phyloP scores from a whole-genome alignment of 2,113 vertebrate species.

The Pungitius pungitius region DNA sequence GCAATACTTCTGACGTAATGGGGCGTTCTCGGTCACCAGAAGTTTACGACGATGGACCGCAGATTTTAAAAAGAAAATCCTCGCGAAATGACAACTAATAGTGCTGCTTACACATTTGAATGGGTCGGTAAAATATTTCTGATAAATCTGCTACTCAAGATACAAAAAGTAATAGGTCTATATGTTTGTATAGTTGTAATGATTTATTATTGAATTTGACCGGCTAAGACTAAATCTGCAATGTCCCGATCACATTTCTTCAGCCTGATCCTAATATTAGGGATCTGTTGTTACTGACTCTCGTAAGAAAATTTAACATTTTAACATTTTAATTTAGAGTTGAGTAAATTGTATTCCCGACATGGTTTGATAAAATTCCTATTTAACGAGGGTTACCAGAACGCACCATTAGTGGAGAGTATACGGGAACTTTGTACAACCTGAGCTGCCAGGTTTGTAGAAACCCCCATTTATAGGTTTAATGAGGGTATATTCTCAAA shows the following conservation, averaged over 20 bases:
- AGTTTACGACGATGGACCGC: not conserved
- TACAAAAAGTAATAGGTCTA: not conserved
- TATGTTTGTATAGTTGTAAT: not conserved
- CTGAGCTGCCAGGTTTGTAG: conserved; percentile 58
- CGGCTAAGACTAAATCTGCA: not conserved
- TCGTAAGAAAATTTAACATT: not conserved
- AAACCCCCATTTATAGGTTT: conserved; percentile 15
- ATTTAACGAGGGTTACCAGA: not conserved
- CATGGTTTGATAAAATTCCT: not conserved
- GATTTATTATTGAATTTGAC: not conserved
- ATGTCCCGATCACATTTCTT: not conserved
- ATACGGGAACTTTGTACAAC: conserved; percentile 39
- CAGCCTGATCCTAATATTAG: not conserved
- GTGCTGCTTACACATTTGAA: not conserved
- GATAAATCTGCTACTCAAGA: not conserved
- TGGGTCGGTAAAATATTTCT: no score
- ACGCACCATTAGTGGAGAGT: not conserved
- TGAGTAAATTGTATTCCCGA: not conserved
- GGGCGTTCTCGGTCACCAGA: not conserved
- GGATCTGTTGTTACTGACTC: not conserved
- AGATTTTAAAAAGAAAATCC: not conserved
- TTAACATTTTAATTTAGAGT: not conserved
- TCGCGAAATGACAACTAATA: not conserved
- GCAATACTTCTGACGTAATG: not conserved
- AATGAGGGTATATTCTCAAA: not conserved